phyloP scores from a whole-genome alignment of 2,888 invertebrate species.

The Apodemia zela region DNA sequence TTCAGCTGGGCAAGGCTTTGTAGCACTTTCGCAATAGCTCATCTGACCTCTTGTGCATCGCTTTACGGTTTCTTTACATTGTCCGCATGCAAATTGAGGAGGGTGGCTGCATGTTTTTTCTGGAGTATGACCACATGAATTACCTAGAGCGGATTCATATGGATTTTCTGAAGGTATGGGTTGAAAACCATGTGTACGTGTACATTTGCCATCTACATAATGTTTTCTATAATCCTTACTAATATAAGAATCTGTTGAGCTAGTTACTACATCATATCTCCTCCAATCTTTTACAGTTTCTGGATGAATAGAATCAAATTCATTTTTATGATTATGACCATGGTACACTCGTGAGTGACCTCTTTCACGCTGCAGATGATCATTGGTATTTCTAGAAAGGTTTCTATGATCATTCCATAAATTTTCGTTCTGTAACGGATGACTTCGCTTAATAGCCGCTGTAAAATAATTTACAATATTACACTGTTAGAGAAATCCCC shows the following conservation, averaged over 20 bases:
- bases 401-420: conserved; percentile 39
- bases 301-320: conserved; percentile 33
- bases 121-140: neutral
- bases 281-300: conserved; percentile 39
- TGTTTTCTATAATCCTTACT: conserved; percentile 40
- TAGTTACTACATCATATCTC: conserved; percentile 40
- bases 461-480: conserved; percentile 13
- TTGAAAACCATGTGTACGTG: conserved; percentile 35
- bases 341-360: conserved; percentile 54
- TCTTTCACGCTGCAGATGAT: conserved; percentile 43
- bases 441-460: conserved; percentile 44
- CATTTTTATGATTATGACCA: conserved; percentile 39
- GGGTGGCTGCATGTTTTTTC: neutral
- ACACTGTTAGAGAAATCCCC: too few relatives aligned
- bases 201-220: conserved; percentile 41
- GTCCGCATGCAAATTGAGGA: conserved; percentile 7
- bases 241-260: conserved; percentile 30
- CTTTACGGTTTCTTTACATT: conserved; percentile 28
- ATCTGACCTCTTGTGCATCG: conserved; percentile 42
- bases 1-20: conserved; percentile 25
- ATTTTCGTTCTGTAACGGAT: conserved; percentile 33
- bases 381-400: conserved; percentile 37
- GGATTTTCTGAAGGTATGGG: neutral
- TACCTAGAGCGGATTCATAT: neutral
- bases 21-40: conserved; percentile 29